Conservation (phyloP, 2,888 invertebrate species). For the Drosophila hamatofila region DNA sequence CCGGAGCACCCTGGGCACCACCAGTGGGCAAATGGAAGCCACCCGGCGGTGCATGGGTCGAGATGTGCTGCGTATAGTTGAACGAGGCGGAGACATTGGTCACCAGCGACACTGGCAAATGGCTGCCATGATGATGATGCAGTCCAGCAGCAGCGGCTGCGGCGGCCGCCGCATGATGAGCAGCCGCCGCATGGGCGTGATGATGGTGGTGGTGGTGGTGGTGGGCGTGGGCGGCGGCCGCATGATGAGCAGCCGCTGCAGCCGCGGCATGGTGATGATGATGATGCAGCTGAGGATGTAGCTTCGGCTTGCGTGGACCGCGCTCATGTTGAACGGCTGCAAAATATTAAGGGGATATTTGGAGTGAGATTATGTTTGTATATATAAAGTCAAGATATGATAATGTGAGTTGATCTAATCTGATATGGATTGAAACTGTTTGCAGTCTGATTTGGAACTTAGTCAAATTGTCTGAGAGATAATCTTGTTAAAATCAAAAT, state of each 20-base stretch:
- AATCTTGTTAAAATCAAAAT: no score
- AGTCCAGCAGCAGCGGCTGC: conserved; percentile 78
- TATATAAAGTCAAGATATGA: not conserved
- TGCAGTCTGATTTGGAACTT: no score
- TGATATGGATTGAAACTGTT: not conserved
- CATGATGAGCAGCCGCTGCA: conserved; percentile 67
- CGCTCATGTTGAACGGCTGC: conserved; percentile 98
- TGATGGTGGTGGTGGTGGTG: conserved; percentile 76
- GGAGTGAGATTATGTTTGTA: not conserved
- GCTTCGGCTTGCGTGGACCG: conserved; percentile 97
- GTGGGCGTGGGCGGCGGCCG: conserved; percentile 68
- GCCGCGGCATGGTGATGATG: conserved; percentile 80
- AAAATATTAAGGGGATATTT: not conserved
- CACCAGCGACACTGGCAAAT: conserved; percentile 84
- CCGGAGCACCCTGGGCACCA: conserved; percentile 14
- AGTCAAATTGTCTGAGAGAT: no score
- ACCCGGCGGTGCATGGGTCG: conserved; percentile 77
- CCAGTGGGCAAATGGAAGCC: conserved; percentile 66
- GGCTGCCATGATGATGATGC: conserved; percentile 80
- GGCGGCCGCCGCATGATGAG: conserved; percentile 77
- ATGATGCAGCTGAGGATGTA: conserved; percentile 87
- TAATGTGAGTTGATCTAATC: not conserved
- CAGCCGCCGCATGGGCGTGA: conserved; percentile 79
- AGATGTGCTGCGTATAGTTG: conserved; percentile 85
- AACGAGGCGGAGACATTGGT: conserved; percentile 85